Percentiles rank a stretch among this genome's conserved stretches.
These are phyloP conservation scores for Apomyelois bistriatella DNA, from an alignment of 2,888 invertebrate genomes.

Conservation along the genomic window DNA sequence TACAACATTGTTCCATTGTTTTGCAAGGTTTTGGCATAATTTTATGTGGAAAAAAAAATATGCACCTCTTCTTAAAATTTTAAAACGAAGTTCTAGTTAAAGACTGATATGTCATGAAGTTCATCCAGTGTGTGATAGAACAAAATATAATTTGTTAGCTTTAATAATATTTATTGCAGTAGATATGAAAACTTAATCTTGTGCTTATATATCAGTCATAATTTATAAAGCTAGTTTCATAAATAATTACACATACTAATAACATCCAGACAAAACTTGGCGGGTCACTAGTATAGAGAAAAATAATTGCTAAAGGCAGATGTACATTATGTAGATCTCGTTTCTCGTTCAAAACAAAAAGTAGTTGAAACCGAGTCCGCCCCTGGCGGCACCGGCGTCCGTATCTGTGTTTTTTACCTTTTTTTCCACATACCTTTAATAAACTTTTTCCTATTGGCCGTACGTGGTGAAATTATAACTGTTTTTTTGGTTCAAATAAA, in stretches of 20 bases:
- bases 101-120: too few relatives aligned
- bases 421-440: conserved; percentile 55
- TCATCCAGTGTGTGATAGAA: too few relatives aligned
- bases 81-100: too few relatives aligned
- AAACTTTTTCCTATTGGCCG: conserved; percentile 76
- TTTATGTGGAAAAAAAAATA: background rate
- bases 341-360: conserved; percentile 53
- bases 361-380: conserved; percentile 63
- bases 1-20: background rate
- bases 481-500: conserved; percentile 57
- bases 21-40: background rate
- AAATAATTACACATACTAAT: too few relatives aligned
- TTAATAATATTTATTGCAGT: too few relatives aligned
- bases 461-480: conserved; percentile 61
- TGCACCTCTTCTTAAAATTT: too few relatives aligned
- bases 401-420: conserved; percentile 42
- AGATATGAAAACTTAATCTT: too few relatives aligned
- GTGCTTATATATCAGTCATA: too few relatives aligned
- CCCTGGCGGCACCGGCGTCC: conserved; percentile 55
- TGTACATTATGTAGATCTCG: conserved; percentile 23
- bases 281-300: background rate
- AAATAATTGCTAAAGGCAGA: conserved; percentile 22
- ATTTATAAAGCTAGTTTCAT: too few relatives aligned
- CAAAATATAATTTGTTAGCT: too few relatives aligned
- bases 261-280: background rate